These are phyloP conservation scores for Archips crataeganus DNA, from an alignment of 2,888 invertebrate genomes.

Conservation along the genomic window DNA sequence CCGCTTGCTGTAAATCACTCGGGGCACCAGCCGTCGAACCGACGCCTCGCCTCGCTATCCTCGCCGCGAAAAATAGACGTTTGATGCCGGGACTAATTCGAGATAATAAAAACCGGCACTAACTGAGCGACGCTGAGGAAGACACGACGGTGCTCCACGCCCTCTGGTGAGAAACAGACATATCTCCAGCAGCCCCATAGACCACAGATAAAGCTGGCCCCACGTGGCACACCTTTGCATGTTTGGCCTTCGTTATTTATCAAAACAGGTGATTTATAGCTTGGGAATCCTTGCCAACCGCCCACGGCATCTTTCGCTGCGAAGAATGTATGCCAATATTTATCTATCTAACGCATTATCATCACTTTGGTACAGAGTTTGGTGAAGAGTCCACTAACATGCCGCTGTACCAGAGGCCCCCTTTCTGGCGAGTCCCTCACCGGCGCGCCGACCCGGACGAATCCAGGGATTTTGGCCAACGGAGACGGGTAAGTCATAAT, in stretches of 20 bases:
- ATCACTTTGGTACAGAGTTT: slow-evolving; percentile 41
- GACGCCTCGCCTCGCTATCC: slow-evolving; percentile 63
- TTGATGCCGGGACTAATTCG: slow-evolving; percentile 77
- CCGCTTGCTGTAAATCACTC: slow-evolving; percentile 73
- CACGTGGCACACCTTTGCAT: slow-evolving; percentile 53
- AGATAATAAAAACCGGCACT: slow-evolving; percentile 75
- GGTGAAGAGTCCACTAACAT: slow-evolving; percentile 58
- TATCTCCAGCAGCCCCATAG: slow-evolving; percentile 7
- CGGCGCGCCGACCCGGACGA: slow-evolving; percentile 77
- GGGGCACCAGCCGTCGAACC: slow-evolving; percentile 67
- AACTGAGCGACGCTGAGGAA: slow-evolving; percentile 64
- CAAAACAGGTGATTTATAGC: slow-evolving; percentile 66
- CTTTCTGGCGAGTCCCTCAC: slow-evolving; percentile 87
- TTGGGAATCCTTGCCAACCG: slow-evolving; percentile 64
- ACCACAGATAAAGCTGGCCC: slow-evolving; percentile 40
- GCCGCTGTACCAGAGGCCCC: slow-evolving; percentile 87
- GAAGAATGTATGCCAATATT: slow-evolving; percentile 20
- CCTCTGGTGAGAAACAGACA: slow-evolving; percentile 73
- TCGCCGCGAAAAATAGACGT: slow-evolving; percentile 81
- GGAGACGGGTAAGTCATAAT: slow-evolving; percentile 57
- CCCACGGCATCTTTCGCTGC: slow-evolving; percentile 55
- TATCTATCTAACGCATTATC: slow-evolving; percentile 25
- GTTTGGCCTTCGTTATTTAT: slow-evolving; percentile 56
- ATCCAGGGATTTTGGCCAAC: slow-evolving; percentile 63
- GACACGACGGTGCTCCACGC: slow-evolving; percentile 65